Base-by-base conservation (phyloP, 2,888 invertebrate species). In the Apantesis nais region DNA sequence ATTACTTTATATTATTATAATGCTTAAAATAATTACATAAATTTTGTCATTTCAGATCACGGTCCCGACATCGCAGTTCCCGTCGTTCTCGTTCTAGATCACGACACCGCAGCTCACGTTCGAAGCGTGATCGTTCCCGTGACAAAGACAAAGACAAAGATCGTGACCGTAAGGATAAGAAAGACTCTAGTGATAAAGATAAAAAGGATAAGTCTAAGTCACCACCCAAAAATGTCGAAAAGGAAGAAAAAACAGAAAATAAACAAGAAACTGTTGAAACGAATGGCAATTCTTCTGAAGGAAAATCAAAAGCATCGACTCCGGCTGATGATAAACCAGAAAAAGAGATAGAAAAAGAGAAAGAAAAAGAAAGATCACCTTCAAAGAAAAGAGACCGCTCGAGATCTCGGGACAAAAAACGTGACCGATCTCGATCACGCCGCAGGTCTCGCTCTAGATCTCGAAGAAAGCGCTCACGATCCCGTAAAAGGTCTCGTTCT, bases 361-460 rank as follows among this genome's bases (percentile, higher is more conserved):
- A 72, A 44, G 83, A 78, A 58, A 84, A 73, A 37, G 83, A 78
- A 55, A 84, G 87, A 65, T 91, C 94, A 14, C 90, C 92, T 0
- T 87, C 90, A 3, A 93, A 90, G 82, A 95, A 95, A 76, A 92
- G 90, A 75, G 95, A 95, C 22, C 86, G 93, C 4, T 94, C 94
- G 7, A 88, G 87, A n/a, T 95, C 95, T 9, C 90, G 91, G 69
- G 95, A 95, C 16, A 92, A 88, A 62, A 94, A 94, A 68, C 89
- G 93, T 3, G 94, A 95, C 25, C 87, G 95, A 7, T 95, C 97
- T 0, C 93, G 96, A 2, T 97, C 97, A 58, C 95, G 95, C 68
- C 96, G 96, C 85, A 89, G 96, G 31, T 96, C 96, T n/a, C 92
- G 96, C 41, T 96, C 96, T 0, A 92, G 96, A 61, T 93, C 93